Base-by-base conservation (phyloP, 2,797 vertebrate genomes). In the Prionace glauca region DNA sequence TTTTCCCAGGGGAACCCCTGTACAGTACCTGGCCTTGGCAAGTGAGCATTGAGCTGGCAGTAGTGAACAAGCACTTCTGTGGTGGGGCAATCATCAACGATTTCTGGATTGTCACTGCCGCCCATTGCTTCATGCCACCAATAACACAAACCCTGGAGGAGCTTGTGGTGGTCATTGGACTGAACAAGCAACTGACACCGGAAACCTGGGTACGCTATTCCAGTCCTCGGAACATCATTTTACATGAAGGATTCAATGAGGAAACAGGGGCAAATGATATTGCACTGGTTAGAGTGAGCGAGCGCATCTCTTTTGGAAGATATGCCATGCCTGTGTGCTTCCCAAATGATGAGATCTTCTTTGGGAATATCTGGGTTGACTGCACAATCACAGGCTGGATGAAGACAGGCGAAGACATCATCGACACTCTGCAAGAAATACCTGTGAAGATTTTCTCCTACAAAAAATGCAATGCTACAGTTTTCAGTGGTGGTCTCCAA, bases 311-410 rank as follows among this genome's bases (percentile, higher is more conserved):
- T 0, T 94, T 94, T 26, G 69, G 41, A 5, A 24, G 26, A 1
- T 45, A 94, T 4, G 45, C 26, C 36, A 1, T 2, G 93, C 93
- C 93, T 4, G 69, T 94, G 1, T 94, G 93, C 41, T 94, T 94
- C 69, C 93, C 93, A 3, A 2, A 94, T 22, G 26, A 18, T 8
- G 36, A 45, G 0, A 74, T 56, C 93, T 74, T 94, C 41, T 69
- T 41, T n/a, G 41, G 45, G 36, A 94, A 50, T 14, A 3, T 0
- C 22, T 94, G 93, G 93, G 0, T 41, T 0, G 26, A 29, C 0
- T 94, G 93, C 29, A 24, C 16, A 24, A 32, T 94, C 29, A 94
- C 93, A n/a, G 93, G 93, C 22, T 94, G 93, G 93, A 94, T 94
- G 93, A 94, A 94, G 69, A 72, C 69, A 16, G 93, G 93, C 9